Evolutionary conservation across 1,140 invertebrate species (phyloP), one percentile per base, ranked within the genome.

Genomic region (Drosophila melanica): DNA sequence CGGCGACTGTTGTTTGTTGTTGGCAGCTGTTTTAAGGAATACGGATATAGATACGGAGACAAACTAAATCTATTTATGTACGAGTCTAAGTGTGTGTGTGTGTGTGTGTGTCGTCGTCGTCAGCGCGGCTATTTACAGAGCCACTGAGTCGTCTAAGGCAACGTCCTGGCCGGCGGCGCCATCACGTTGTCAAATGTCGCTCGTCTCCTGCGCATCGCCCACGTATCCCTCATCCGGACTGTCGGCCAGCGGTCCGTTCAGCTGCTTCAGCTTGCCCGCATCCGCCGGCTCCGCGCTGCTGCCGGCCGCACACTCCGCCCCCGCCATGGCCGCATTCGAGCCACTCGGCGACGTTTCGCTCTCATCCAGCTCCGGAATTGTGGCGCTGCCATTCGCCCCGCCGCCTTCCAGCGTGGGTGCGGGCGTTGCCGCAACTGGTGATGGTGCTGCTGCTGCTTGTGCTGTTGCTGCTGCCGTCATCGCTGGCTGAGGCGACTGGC

Each of bases 141-240:
- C 91, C 60, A 92, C 91, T 63, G 91, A 92, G 70, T 92, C 91
- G 65, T 92, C 91, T 74, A 89, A 80, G 77, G 75, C 77, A 79
- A 77, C 77, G 42, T 72, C 60, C 64, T 59, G 75, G 33, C 63
- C 60, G 58, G 41, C 70, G 50, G 39, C 60, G 57, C 57, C 67
- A 67, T 60, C 63, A 58, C 64, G 68, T 48, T 89, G 94, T 94
- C 94, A 94, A 91, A 94, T 94, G 77, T 94, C 94, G 79, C 93
- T 93, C 54, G 87, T 90, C 90, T 93, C 93, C 47, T 92, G 91
- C 5, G 92, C 94, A 85, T 97, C 96, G 27, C 96, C 96, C 45
- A 96, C 96, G 90, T 97, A 97, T 1, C 96, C 96, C 90, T 97
- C 96, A 90, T 97, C 96, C 5, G 96, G 96, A 90, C 96, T 97